Base-by-base conservation (phyloP, 92 coral and sea anemone species). In the Zoanthus solanderi region DNA sequence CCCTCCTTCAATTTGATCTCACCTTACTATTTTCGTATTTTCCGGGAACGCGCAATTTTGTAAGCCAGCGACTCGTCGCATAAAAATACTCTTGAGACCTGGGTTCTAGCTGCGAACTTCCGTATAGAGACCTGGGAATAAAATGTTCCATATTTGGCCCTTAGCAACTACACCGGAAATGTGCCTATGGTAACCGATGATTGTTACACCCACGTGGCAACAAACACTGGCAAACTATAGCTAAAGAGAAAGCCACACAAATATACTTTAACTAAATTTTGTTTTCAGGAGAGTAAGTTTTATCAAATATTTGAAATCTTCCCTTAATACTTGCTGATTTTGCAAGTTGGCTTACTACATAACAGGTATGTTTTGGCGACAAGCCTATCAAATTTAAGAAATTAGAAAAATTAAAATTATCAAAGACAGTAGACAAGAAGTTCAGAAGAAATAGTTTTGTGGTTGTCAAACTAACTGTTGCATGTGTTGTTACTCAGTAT, bases 141-240 rank as follows among this genome's bases (percentile, higher is more conserved):
- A 42, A 44, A 58, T 37, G 10, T 30, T 37, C 75, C 75, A 81
- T 65, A 45, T 81, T 44, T 81, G 75, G 71, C 50, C 85, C 85
- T 48, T 66, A 68, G 85, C 74, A 81, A 81, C 82, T 50, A 14
- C 60, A 68, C 29, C 17, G 63, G 87, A 71, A 87, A 89, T 92
- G 96, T 95, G 87, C 76, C 96, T 87, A 93, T 89, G 93, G 90
- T 73, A 87, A 95, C 90, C 14, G 71, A n/a, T 54, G 73, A 79
- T 85, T 76, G 86, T 88, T 48, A 44, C 57, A 74, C 75, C 74
- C 85, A 81, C 76, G 74, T 81, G 85, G 76, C 85, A 81, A 81
- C 85, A 81, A 66, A 81, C 74, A 65, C 3, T 58, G 7, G 13
- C 9, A 32, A 30, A 10, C 32, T 53, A 65, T 46, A 65, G 66